A percentile compares a stretch with the other conserved stretches of the same genome.
phyloP scores from a whole-genome alignment of 2,797 vertebrate genomes.

The Coregonus sp. region DNA sequence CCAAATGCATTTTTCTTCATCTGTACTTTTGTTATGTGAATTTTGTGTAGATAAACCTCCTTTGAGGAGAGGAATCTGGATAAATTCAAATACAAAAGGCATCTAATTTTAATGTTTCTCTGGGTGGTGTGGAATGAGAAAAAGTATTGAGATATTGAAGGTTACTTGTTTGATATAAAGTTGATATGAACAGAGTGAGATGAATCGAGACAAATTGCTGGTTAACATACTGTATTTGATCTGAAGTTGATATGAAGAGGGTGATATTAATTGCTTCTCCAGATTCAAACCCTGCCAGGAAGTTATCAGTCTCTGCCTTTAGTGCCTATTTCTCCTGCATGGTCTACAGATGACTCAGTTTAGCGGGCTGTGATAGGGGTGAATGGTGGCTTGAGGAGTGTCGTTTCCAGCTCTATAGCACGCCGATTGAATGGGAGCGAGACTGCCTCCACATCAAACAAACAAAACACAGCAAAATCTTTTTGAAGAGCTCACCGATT shows the following conservation, averaged over 20 bases:
- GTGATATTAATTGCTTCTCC: neutral
- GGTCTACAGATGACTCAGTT: neutral
- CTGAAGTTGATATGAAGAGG: neutral
- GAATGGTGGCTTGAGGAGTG: neutral
- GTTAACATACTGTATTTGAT: neutral
- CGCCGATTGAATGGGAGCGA: neutral
- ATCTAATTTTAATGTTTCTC: neutral
- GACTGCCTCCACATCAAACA: slow-evolving; percentile 1
- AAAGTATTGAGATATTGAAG: neutral
- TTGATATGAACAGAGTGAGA: neutral
- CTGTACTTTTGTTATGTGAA: neutral
- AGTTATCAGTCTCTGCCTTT: neutral
- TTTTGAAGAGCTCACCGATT: neutral
- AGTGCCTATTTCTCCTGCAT: neutral
- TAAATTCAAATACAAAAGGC: neutral
- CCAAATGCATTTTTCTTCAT: neutral
- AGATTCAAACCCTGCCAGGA: slow-evolving; percentile 8
- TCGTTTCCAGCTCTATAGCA: neutral
- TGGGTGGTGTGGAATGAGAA: neutral
- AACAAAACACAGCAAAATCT: neutral
- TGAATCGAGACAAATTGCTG: neutral
- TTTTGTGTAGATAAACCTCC: neutral
- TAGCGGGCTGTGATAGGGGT: slow-evolving; percentile 1
- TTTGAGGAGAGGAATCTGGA: no score
- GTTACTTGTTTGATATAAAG: neutral